Conservation (phyloP, 2,113 vertebrate species). For the Steatornis caripensis region DNA sequence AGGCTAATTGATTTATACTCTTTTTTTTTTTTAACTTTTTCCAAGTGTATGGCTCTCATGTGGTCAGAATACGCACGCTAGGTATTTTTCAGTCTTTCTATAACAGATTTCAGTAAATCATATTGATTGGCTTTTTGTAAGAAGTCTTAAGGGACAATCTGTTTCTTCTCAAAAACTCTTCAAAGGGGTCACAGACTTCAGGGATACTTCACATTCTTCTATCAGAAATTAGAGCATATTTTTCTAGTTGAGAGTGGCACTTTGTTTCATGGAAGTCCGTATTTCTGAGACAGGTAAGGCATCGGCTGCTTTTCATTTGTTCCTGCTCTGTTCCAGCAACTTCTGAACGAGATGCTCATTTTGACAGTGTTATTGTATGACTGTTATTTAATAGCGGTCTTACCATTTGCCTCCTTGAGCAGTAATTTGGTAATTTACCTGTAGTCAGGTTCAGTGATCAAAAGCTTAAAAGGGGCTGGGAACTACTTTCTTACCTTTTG, state of each 20-base stretch:
- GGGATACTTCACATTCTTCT: neutral
- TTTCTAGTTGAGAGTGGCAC: neutral
- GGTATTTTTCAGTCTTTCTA: neutral
- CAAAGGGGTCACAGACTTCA: neutral
- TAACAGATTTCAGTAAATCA: conserved; percentile 5
- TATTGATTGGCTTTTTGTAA: neutral
- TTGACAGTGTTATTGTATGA: neutral
- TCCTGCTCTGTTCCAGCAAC: neutral
- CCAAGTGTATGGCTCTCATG: neutral
- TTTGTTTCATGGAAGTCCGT: neutral
- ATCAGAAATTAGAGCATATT: neutral
- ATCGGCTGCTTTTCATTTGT: neutral
- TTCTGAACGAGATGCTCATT: neutral
- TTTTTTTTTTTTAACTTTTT: neutral
- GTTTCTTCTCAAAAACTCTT: conserved; percentile 26
- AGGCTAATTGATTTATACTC: neutral
- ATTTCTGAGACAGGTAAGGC: neutral
- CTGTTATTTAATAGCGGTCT: neutral
- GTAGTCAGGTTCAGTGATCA: neutral
- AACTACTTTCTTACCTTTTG: neutral
- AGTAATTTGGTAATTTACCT: neutral
- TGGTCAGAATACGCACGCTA: neutral
- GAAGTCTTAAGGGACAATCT: neutral
- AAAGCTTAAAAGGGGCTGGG: neutral
- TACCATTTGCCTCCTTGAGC: neutral